A percentile compares a stretch with the other conserved stretches of the same genome.
Conservation (phyloP, 1,140 invertebrate species). For the Callitettix versicolor region DNA sequence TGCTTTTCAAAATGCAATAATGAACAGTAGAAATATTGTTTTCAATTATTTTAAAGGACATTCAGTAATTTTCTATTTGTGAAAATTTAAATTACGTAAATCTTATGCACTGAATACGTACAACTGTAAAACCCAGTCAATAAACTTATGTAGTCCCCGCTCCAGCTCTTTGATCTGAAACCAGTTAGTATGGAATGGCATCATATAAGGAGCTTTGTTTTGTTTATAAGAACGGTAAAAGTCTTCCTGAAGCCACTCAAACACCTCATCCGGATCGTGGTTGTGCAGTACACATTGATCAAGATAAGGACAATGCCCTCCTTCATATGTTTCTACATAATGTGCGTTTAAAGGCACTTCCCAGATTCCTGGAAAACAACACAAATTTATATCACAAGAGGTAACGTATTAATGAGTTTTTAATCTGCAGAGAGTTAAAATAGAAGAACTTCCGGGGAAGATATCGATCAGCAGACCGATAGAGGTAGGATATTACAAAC, state of each 20-base stretch:
- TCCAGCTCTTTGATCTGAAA: conserved; percentile 83
- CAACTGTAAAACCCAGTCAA: conserved; percentile 67
- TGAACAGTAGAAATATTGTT: no score
- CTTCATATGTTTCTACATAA: conserved; percentile 78
- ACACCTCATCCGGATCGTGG: conserved; percentile 73
- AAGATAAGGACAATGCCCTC: conserved; percentile 83
- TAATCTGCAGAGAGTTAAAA: no score
- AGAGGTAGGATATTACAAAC: no score
- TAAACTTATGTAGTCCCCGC: conserved; percentile 72
- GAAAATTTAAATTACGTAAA: no score
- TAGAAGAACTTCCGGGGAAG: no score
- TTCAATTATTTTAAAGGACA: no score
- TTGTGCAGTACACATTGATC: conserved; percentile 90
- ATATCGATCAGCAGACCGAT: no score
- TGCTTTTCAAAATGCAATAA: no score
- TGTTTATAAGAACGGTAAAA: conserved; percentile 72
- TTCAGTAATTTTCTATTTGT: no score
- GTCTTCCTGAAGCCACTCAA: conserved; percentile 85
- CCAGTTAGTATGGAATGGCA: conserved; percentile 91
- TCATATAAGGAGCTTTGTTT: conserved; percentile 84
- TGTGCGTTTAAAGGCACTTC: conserved; percentile 89
- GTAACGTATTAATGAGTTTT: not conserved
- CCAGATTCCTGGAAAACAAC: conserved; percentile 60
- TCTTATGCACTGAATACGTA: conserved; percentile 39
- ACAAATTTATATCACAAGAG: no score